Evolutionary conservation across 2,888 invertebrate species (phyloP), one percentile per base, ranked within the genome.

Genomic region (Cancer borealis): DNA sequence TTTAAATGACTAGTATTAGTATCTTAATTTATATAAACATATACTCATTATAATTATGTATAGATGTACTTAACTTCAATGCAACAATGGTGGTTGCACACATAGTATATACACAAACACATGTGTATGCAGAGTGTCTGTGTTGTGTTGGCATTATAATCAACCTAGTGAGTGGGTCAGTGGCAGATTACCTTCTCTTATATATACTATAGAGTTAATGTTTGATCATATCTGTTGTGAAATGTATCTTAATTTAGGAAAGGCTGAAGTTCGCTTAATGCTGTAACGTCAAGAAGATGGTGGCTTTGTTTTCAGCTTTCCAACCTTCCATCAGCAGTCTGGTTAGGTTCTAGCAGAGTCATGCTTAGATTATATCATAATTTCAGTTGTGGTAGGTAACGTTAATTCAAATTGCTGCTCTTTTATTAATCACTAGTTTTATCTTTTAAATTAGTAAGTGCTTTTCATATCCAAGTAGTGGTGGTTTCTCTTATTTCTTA

Each of bases 181-280:
- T 92, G 92, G 92, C 92, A 92, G 92, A 88, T 54, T 88, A 92
- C 88, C 92, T 88, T 92, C 92, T 60, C 45, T 46, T 93, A 60
- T 92, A 47, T 73, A 49, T 46, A 91, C 26, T 45, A 46, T 21
- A 88, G 60, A 47, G 60, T 88, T 92, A 73, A 93, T 93, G 88
- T 88, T 88, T 92, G 39, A 92, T 92, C 47, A 87, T 93, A 91
- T 73, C 49, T 93, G 79, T 91, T 79, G 90, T 49, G 87, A 92
- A 88, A 92, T 92, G 91, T 89, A 90, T 49, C 93, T 90, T 84
- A 66, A 66, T n/a, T 54, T 45, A 47, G 66, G 49, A 46, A 93
- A 93, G 93, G 92, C 66, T 92, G 47, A 88, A 88, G 91, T 93
- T 92, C 54, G 92, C 93, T 93, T 93, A 47, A 54, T 92, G 88